Evolutionary conservation across 37 sponge, comb jelly and placozoan genomes (phyloP), one percentile per base, ranked within the genome.

Genomic region (Bolinopsis microptera): DNA sequence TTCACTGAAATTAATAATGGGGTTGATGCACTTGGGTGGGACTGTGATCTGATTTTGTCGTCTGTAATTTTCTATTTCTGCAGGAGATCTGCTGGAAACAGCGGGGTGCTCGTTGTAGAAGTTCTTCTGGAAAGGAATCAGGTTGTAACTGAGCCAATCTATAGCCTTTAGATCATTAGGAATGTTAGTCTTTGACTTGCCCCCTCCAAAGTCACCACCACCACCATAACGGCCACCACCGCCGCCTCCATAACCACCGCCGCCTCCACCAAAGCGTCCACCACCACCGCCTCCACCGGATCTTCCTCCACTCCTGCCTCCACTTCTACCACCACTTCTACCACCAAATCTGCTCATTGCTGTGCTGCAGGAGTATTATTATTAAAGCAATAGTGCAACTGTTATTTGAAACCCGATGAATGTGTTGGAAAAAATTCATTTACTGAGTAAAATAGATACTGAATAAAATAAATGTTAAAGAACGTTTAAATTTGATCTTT

Each of bases 81-180:
- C 83, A 18, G 94, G 92, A 23, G 95, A 38, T 5, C 96, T 93
- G 16, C 30, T 32, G 0, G 74, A 16, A 0, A 96, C 95, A 31
- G 75, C 93, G 32, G 96, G 95, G 93, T 96, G 95, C 32, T 96
- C 96, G 30, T 93, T 92, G 94, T 96, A 97, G 37, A 97, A 96
- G 93, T 97, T 92, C 94, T 97, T 97, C 61, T 96, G 93, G 94
- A 97, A 95, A 0, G 93, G 90, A 16, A 94, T 93, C 35, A 97
- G 92, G 92, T 86, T 86, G 28, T 86, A 86, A 13, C 25, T 39
- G 90, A 22, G n/a, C 90, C 90, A 86, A 30, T 86, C 90, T 9
- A 86, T 30, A 8, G 38, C 23, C 67, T 86, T 86, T 61, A 86
- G 26, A 38, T 86, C 90, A 48, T 86, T 9, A 21, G 61, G 41